Conservation (phyloP, 2,797 vertebrate genomes). For the Peromyscus eremicus region DNA sequence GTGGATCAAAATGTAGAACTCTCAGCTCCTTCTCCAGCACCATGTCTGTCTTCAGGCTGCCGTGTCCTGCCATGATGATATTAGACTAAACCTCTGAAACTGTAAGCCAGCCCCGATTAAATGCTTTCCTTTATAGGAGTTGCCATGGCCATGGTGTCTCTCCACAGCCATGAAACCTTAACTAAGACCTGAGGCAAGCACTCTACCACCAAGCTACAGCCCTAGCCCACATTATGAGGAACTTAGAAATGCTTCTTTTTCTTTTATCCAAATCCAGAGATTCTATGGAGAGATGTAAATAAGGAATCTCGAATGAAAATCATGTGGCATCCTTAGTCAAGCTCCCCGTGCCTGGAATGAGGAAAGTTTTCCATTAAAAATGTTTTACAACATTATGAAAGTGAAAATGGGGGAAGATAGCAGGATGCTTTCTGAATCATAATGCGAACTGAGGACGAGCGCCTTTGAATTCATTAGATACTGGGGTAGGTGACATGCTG, state of each 20-base stretch:
- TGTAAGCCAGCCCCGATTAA: neutral
- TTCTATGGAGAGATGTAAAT: slow-evolving; percentile 80
- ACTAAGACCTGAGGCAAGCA: neutral
- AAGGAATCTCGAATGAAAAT: slow-evolving; percentile 83
- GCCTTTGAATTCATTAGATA: slow-evolving; percentile 64
- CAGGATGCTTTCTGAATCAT: slow-evolving; percentile 54
- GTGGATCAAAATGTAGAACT: neutral
- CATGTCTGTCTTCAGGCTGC: neutral
- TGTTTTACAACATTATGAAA: slow-evolving; percentile 67
- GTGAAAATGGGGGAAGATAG: slow-evolving; percentile 67
- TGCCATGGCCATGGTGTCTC: neutral
- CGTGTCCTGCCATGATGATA: neutral
- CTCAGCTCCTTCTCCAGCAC: neutral
- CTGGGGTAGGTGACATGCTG: neutral
- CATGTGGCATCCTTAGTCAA: slow-evolving; percentile 79
- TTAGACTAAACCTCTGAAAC: neutral
- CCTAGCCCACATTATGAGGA: neutral
- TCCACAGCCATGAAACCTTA: neutral
- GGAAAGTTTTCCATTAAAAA: slow-evolving; percentile 75
- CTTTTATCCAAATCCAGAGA: slow-evolving; percentile 70
- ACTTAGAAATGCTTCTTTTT: slow-evolving; percentile 26
- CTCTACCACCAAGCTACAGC: neutral
- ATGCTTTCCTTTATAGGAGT: neutral
- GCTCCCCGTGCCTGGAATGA: slow-evolving; percentile 80
- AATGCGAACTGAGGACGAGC: slow-evolving; percentile 18